These are phyloP conservation scores for Epistrophe grossulariae DNA, from an alignment of 2,888 invertebrate genomes.

Conservation along the genomic window DNA sequence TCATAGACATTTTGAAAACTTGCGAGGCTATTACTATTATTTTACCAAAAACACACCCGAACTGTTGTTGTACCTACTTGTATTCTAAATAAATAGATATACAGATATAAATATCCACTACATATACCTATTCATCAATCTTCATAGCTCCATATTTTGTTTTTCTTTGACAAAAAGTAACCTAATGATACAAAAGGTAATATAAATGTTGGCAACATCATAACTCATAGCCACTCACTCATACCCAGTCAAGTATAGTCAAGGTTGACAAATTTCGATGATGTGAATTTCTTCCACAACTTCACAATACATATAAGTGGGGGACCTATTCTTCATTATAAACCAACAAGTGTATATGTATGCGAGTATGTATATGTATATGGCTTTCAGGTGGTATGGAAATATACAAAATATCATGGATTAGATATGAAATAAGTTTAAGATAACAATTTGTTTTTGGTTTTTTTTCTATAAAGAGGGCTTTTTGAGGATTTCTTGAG, in stretches of 20 bases:
- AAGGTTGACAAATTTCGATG: slow-evolving; percentile 47
- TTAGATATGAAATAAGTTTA: slow-evolving; percentile 17
- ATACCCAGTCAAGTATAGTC: slow-evolving; percentile 28
- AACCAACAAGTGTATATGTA: slow-evolving; percentile 30
- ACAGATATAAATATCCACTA: background rate
- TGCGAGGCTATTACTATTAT: background rate
- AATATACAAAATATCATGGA: slow-evolving; percentile 12
- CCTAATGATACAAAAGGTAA: slow-evolving; percentile 35
- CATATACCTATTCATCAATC: slow-evolving; percentile 25
- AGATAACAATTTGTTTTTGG: slow-evolving; percentile 25
- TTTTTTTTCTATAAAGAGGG: slow-evolving; percentile 18
- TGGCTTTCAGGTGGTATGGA: slow-evolving; percentile 2
- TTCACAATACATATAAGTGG: background rate
- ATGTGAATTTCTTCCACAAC: slow-evolving; percentile 9
- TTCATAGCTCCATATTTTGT: slow-evolving; percentile 34
- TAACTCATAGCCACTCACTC: slow-evolving; percentile 38
- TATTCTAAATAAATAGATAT: background rate
- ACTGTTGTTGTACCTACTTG: slow-evolving; percentile 7
- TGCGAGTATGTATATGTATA: background rate
- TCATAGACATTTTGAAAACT: background rate
- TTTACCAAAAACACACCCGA: background rate
- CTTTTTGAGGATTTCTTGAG: slow-evolving; percentile 22
- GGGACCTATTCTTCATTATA: background rate
- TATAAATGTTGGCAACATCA: slow-evolving; percentile 35
- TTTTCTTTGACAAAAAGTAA: slow-evolving; percentile 31